phyloP scores from a whole-genome alignment of 2,113 vertebrate genomes.

The Apteryx mantelli region DNA sequence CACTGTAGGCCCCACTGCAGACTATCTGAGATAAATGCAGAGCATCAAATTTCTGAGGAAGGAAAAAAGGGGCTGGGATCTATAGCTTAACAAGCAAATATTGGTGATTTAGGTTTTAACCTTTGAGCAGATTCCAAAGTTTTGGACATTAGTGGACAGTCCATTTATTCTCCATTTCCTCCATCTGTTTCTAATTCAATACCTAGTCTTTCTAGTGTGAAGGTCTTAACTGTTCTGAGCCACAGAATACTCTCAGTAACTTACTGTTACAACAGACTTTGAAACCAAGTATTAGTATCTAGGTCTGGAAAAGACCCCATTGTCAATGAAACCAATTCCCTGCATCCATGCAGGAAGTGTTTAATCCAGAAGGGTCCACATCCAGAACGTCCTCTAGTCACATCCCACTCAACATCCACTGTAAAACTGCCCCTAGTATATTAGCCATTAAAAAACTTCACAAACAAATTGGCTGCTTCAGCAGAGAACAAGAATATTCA shows the following conservation, averaged over 20 bases:
- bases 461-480: accelerated
- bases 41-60: background rate
- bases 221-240: background rate
- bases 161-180: background rate
- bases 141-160: background rate
- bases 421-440: background rate
- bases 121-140: background rate
- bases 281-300: background rate
- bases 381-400: background rate
- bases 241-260: background rate
- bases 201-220: background rate
- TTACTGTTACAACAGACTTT: background rate
- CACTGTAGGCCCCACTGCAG: background rate
- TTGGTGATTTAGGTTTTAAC: background rate
- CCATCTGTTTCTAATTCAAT: background rate
- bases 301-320: background rate
- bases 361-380: background rate
- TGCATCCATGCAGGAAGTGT: background rate
- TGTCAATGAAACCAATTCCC: background rate
- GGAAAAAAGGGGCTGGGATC: background rate
- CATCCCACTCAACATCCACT: background rate
- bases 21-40: background rate
- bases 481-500: background rate
- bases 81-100: background rate
- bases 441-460: background rate